Evolutionary conservation across 2,113 vertebrate genomes (phyloP).

Genomic region (Peromyscus leucopus): DNA sequence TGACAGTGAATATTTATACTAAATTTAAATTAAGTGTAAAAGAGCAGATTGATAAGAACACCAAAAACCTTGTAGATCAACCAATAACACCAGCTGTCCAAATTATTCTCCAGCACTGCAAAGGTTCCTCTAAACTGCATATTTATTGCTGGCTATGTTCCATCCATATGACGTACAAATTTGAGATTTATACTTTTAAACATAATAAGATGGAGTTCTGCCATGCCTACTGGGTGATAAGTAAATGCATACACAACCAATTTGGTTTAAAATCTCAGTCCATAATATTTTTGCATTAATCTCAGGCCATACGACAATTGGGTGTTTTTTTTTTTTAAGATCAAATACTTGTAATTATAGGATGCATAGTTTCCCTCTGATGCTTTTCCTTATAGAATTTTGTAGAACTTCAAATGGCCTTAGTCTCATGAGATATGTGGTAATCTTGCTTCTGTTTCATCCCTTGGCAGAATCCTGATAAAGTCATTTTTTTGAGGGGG

Average conservation of each 20-base stretch:
- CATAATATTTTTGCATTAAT: constrained; percentile 86
- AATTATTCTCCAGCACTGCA: constrained; percentile 85
- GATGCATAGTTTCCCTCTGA: constrained; percentile 56
- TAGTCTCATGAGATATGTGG: background rate
- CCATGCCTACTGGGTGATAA: constrained; percentile 86
- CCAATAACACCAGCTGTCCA: constrained; percentile 87
- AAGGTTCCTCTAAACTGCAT: constrained; percentile 84
- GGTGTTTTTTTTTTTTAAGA: constrained; percentile 69
- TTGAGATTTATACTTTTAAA: constrained; percentile 84
- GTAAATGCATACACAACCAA: constrained; percentile 85
- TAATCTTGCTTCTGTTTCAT: constrained; percentile 39
- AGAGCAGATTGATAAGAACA: constrained; percentile 87
- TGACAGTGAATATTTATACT: constrained; percentile 87
- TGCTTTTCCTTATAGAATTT: constrained; percentile 38
- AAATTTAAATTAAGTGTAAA: constrained; percentile 87
- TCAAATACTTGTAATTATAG: constrained; percentile 77
- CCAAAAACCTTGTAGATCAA: constrained; percentile 87
- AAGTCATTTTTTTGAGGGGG: background rate
- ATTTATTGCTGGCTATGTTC: constrained; percentile 83
- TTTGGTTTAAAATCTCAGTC: constrained; percentile 85
- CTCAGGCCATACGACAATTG: constrained; percentile 79
- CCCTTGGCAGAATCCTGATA: constrained; percentile 4
- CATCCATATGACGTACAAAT: constrained; percentile 83
- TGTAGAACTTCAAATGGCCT: constrained; percentile 33
- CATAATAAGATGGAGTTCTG: constrained; percentile 84